These are phyloP conservation scores for Drosophila quadrilineata DNA, from an alignment of 1,140 invertebrate species.

Conservation along the genomic window DNA sequence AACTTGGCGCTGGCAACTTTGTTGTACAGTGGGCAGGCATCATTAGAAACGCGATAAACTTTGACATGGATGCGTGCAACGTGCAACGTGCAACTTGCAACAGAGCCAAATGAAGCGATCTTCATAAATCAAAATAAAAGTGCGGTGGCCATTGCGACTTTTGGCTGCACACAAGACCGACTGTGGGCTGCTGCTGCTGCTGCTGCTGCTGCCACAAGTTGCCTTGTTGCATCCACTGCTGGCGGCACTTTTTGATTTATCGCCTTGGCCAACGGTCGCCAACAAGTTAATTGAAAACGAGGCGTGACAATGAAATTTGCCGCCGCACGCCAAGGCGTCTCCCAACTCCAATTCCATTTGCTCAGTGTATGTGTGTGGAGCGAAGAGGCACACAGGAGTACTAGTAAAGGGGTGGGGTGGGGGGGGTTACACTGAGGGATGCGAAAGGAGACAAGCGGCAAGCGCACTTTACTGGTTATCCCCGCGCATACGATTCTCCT, in stretches of 20 bases:
- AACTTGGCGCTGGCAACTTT: constrained; percentile 1
- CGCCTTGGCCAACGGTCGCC: constrained; percentile 52
- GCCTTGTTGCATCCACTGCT: neutral
- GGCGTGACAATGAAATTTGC: constrained; percentile 77
- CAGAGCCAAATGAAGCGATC: constrained; percentile 63
- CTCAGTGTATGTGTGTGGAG: neutral
- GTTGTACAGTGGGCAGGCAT: constrained; percentile 22
- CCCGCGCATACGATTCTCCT: constrained; percentile 49
- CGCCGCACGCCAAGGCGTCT: constrained; percentile 49
- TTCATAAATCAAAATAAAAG: constrained; percentile 67
- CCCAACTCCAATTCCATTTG: neutral
- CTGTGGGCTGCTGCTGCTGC: constrained; percentile 6
- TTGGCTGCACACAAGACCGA: neutral
- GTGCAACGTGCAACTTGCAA: constrained; percentile 6
- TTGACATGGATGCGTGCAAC: constrained; percentile 57
- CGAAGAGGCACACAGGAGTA: no score
- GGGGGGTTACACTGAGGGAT: neutral
- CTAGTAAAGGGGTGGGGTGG: neutral
- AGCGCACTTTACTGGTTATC: constrained; percentile 34
- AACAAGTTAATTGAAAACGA: constrained; percentile 78
- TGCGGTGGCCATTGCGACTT: neutral
- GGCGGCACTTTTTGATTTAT: constrained; percentile 68
- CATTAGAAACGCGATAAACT: constrained; percentile 58
- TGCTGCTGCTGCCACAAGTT: no score
- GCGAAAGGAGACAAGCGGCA: no score